Evolutionary conservation across 2,113 vertebrate genomes (phyloP), one percentile per base, ranked within the genome.

Genomic region (Crotophaga sulcirostris): DNA sequence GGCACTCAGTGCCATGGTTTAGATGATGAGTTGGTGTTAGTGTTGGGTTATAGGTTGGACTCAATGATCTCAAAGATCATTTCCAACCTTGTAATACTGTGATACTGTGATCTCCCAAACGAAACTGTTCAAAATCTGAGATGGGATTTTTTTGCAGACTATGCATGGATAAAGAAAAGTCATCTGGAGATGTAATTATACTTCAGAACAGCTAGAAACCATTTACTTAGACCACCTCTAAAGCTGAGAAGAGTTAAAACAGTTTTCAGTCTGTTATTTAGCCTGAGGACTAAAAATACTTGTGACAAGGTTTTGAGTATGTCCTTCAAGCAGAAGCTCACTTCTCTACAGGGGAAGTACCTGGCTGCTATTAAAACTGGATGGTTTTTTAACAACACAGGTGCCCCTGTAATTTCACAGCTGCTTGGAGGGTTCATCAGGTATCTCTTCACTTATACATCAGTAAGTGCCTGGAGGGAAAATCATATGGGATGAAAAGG

Each of bases 401-500:
- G 63, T 76, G 72, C 44, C 47, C 56, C 67, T 89, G 79, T 93
- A 94, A 96, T 91, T 94, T 88, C 82, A 80, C 45, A 91, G 67
- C 45, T 92, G 77, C 84, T 87, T 96, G 24, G 19, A 78, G 67
- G 84, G 67, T 80, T 89, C 83, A 93, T 81, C 83, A 84, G 47
- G 69, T 92, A 86, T 93, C 85, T 93, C 77, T 69, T 90, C 29
- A 88, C 62, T 96, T 84, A 90, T 94, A 89, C 49, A 83, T 64
- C 68, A 93, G 52, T 75, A 89, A 87, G 31, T 67, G 36, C 59
- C 80, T 82, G 31, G 56, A 81, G 81, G 45, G 40, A 87, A 94
- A 94, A 85, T 64, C 69, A 64, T 69, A 59, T 77, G 89, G 64
- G 58, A 95, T 96, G 93, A 92, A 96, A 96, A 97, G 23, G 34